Percentiles rank a stretch among this genome's conserved stretches.
phyloP scores from a whole-genome alignment of 2,888 invertebrate genomes.

The Sphaeridia pumilis region DNA sequence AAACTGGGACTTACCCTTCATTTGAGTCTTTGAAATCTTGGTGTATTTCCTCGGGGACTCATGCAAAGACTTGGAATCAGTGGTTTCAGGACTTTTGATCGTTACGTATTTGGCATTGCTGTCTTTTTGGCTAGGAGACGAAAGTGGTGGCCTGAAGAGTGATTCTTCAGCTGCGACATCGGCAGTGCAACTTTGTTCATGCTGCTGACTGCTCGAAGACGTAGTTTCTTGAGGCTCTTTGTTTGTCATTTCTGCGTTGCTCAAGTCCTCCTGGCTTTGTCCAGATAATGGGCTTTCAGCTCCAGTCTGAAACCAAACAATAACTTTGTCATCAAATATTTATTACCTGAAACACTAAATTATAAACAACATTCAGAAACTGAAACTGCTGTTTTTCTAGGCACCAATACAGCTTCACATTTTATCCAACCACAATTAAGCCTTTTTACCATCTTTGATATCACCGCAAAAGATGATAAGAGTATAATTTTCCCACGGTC shows the following conservation, averaged over 20 bases:
- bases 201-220: neutral
- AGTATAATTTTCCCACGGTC: no score
- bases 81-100: constrained; percentile 10
- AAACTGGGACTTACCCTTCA: constrained; percentile 27
- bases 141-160: neutral
- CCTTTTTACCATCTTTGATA: no score
- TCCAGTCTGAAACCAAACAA: neutral
- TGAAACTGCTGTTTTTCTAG: no score
- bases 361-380: no score
- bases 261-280: neutral
- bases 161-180: neutral
- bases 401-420: no score
- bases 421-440: no score
- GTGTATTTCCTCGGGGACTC: constrained; percentile 32
- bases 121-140: constrained; percentile 6
- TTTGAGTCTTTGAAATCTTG: constrained; percentile 33
- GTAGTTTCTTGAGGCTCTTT: neutral
- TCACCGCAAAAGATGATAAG: no score
- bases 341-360: no score
- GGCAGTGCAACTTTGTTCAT: neutral
- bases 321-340: no score
- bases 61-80: neutral
- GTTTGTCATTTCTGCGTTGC: neutral
- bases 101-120: constrained; percentile 14
- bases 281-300: neutral